Percentiles rank a stretch among this genome's conserved stretches.
These are phyloP conservation scores for Amblyopsis rosae DNA, from an alignment of 2,113 vertebrate genomes.

Conservation along the genomic window DNA sequence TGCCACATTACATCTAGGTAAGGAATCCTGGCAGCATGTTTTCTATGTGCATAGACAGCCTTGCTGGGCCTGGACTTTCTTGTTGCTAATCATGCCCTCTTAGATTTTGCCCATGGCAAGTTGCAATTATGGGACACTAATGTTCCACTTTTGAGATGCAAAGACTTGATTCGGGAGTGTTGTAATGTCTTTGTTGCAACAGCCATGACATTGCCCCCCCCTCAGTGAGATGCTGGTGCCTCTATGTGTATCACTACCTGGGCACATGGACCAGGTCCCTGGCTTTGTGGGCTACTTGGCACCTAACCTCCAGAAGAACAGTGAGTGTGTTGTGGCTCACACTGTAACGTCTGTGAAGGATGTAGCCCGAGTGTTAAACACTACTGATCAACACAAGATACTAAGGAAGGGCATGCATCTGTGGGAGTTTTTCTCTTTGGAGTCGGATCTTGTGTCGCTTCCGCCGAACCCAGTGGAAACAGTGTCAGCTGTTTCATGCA, in stretches of 20 bases:
- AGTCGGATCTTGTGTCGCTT: not conserved
- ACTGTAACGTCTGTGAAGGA: not conserved
- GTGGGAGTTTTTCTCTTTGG: not conserved
- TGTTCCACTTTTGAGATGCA: not conserved
- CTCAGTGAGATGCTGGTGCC: conserved; percentile 1
- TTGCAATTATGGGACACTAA: not conserved
- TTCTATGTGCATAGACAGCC: not conserved
- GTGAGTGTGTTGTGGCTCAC: conserved; percentile 1
- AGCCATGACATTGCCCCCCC: not conserved
- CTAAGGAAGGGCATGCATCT: no score
- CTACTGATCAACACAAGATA: not conserved
- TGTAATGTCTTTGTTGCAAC: not conserved
- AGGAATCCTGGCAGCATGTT: not conserved
- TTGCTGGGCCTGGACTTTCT: conserved; percentile 4
- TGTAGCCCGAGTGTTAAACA: conserved; percentile 3
- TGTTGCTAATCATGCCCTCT: not conserved
- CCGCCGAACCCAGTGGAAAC: not conserved
- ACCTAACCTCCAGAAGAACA: not conserved
- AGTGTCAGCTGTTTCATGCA: not conserved
- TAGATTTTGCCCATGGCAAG: not conserved
- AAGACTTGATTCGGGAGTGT: conserved; percentile 1
- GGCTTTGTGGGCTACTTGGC: not conserved
- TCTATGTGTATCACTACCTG: not conserved
- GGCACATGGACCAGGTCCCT: not conserved
- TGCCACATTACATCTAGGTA: not conserved